Conservation (phyloP, 2,113 vertebrate genomes). For the Cinclus mexicanus region DNA sequence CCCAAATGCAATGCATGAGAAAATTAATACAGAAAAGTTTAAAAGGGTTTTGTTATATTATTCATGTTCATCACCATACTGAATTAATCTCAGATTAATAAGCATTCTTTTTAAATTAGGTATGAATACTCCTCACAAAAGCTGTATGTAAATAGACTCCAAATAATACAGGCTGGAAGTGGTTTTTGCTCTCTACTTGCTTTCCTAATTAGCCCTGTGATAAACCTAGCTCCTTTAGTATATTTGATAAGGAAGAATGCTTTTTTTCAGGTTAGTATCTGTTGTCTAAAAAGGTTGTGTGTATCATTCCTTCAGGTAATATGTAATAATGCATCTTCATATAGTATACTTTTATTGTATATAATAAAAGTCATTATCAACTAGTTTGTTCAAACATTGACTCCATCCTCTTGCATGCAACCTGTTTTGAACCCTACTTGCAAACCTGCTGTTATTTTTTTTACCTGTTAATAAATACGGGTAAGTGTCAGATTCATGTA, state of each 20-base stretch:
- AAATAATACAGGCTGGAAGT: neutral
- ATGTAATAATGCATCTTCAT: neutral
- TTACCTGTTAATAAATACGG: neutral
- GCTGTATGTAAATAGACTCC: neutral
- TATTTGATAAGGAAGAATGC: constrained; percentile 4
- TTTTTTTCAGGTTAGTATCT: neutral
- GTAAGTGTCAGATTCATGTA: neutral
- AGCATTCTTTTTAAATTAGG: neutral
- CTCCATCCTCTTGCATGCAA: neutral
- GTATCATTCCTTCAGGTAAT: neutral
- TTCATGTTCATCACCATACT: neutral
- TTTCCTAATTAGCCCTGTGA: neutral
- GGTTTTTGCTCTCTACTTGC: neutral
- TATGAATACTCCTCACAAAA: neutral
- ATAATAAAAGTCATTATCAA: neutral
- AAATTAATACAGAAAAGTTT: neutral
- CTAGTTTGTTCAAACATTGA: neutral
- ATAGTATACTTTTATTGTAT: neutral
- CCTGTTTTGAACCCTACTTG: neutral
- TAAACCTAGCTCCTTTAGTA: neutral
- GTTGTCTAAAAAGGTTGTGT: neutral
- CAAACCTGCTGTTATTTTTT: neutral
- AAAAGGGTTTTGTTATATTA: neutral
- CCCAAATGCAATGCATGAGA: neutral
- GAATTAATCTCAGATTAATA: neutral